Evolutionary conservation across 2,888 invertebrate genomes (phyloP).

Genomic region (Pediacus dermestoides): DNA sequence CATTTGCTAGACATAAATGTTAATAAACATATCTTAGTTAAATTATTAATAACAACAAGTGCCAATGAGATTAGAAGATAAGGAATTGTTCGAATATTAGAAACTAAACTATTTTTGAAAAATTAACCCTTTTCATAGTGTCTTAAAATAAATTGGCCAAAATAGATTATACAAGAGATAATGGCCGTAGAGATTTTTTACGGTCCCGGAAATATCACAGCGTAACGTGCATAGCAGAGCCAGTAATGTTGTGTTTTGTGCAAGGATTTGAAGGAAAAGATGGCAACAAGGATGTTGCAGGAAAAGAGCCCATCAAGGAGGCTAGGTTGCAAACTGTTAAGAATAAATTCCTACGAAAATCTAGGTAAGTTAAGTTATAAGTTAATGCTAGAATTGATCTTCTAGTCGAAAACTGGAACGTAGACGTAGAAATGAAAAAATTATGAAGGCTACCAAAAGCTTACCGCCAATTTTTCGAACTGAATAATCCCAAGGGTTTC

Average conservation of each 20-base stretch:
- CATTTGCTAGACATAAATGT: too few relatives aligned
- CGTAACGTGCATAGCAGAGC: conserved; percentile 30
- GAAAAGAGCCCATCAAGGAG: conserved; percentile 39
- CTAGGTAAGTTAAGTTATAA: conserved; percentile 44
- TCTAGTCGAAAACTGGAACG: too few relatives aligned
- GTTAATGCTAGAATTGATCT: too few relatives aligned
- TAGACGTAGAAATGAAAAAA: too few relatives aligned
- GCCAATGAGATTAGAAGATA: too few relatives aligned
- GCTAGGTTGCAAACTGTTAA: conserved; percentile 42
- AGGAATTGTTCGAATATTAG: too few relatives aligned
- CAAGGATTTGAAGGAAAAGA: conserved; percentile 59
- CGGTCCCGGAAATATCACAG: conserved; percentile 27
- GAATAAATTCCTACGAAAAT: conserved; percentile 43
- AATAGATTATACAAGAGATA: conserved; percentile 15
- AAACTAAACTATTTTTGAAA: too few relatives aligned
- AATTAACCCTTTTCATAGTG: conserved; percentile 10
- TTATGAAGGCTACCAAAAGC: too few relatives aligned
- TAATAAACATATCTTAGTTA: too few relatives aligned
- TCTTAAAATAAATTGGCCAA: conserved; percentile 10
- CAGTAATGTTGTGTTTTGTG: conserved; percentile 64
- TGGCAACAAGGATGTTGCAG: conserved; percentile 26
- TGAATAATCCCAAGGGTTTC: too few relatives aligned
- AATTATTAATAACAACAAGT: too few relatives aligned
- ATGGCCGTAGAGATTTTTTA: conserved; percentile 15
- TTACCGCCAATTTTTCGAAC: too few relatives aligned